phyloP scores from a whole-genome alignment of 2,888 invertebrate genomes.

The Nemapogon koenigi region DNA sequence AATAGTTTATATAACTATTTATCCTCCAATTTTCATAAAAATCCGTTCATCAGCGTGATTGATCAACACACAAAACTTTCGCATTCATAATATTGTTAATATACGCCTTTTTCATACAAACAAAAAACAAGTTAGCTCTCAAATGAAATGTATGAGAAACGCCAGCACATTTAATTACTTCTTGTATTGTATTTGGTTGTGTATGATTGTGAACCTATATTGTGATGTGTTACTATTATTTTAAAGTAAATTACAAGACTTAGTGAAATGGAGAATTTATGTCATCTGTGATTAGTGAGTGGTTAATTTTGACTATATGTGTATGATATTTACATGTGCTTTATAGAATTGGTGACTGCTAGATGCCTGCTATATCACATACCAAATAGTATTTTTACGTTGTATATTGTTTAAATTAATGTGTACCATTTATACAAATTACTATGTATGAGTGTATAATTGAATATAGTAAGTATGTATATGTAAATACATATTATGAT shows the following conservation, averaged over 20 bases:
- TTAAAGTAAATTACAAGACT: constrained; percentile 50
- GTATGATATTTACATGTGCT: neutral
- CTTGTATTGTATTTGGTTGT: too few relatives aligned
- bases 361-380: constrained; percentile 60
- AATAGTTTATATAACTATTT: too few relatives aligned
- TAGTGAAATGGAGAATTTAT: constrained; percentile 63
- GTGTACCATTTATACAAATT: constrained; percentile 43
- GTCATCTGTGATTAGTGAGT: constrained; percentile 64
- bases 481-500: constrained; percentile 61
- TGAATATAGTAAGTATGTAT: constrained; percentile 52
- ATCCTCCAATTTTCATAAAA: too few relatives aligned
- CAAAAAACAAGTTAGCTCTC: too few relatives aligned
- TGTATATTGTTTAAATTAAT: constrained; percentile 55
- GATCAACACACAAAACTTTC: too few relatives aligned
- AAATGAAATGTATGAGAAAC: too few relatives aligned
- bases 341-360: constrained; percentile 58
- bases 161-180: too few relatives aligned
- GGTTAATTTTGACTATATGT: constrained; percentile 55
- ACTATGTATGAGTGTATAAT: constrained; percentile 57
- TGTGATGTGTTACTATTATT: too few relatives aligned
- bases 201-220: too few relatives aligned
- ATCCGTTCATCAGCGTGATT: too few relatives aligned
- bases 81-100: too few relatives aligned
- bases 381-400: constrained; percentile 66
- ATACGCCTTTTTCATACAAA: too few relatives aligned